Percentiles rank a stretch among this genome's conserved stretches.
Conservation (phyloP, 2,888 invertebrate genomes). For the Rhagium mordax region DNA sequence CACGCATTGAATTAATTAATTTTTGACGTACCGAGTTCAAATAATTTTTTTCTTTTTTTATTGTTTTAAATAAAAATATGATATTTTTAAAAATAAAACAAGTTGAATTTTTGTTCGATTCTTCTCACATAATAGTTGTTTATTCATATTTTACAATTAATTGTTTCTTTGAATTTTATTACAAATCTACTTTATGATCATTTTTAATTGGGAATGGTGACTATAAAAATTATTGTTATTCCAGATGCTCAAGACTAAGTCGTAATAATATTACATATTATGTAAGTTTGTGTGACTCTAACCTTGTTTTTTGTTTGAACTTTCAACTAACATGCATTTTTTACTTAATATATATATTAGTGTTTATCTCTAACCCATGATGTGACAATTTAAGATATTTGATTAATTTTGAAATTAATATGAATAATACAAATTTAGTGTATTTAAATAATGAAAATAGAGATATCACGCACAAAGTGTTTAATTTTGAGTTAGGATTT, state of each 20-base stretch:
- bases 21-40: too few relatives aligned
- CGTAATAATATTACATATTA: too few relatives aligned
- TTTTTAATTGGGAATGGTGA: neutral
- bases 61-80: too few relatives aligned
- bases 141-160: neutral
- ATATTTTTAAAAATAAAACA: too few relatives aligned
- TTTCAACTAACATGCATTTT: constrained; percentile 1
- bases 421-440: neutral
- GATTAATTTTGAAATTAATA: neutral
- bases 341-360: neutral
- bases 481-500: too few relatives aligned
- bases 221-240: constrained; percentile 33
- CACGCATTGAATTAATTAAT: too few relatives aligned
- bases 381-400: neutral
- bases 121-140: too few relatives aligned
- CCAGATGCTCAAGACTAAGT: constrained; percentile 56
- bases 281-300: constrained; percentile 40
- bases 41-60: too few relatives aligned
- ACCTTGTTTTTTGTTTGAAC: constrained; percentile 1
- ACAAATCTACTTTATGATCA: neutral
- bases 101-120: too few relatives aligned
- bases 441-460: too few relatives aligned
- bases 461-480: too few relatives aligned
- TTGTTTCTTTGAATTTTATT: neutral
- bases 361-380: neutral